Base-by-base conservation (phyloP, 2,888 invertebrate species). In the Clivina fossor region DNA sequence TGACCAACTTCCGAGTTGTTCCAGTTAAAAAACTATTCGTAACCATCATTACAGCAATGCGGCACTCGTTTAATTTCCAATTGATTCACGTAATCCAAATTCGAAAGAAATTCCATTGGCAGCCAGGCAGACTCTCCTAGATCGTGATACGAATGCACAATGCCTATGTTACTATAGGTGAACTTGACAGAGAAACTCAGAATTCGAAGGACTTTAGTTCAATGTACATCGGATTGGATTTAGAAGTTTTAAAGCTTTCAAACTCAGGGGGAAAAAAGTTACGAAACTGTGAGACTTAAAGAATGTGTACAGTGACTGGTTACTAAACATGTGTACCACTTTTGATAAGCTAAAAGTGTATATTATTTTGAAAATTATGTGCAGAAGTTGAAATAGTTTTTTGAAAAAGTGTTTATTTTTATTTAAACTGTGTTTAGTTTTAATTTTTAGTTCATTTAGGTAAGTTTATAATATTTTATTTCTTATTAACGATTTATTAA, bases 301-400 rank as follows among this genome's bases (percentile, higher is more conserved):
- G n/a, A n/a, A n/a, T n/a, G n/a, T n/a, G n/a, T 30, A 11, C 20
- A 38, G 32, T 38, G n/a, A 41, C 40, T 40, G 11, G 7, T 28
- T 8, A 38, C 16, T n/a, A 28, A 60, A 62, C 44, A 65, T 68
- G 64, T 65, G 64, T 32, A 59, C 62, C 58, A 58, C 61, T 55
- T 57, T 66, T 54, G 63, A 63, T 49, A 67, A 65, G 54, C 54
- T 67, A 9, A 61, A 61, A 59, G 65, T 63, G 58, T 68, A 60
- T 53, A 67, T 67, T 55, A 66, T 67, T 64, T 58, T 67, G 8
- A 67, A 68, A 56, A 60, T 66, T 33, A 61, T 60, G 61, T 46
- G n/a, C n/a, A n/a, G n/a, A n/a, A n/a, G n/a, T n/a, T n/a, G n/a
- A n/a, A n/a, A n/a, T n/a, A n/a, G n/a, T n/a, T n/a, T n/a, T n/a